Evolutionary conservation across 2,797 vertebrate species (phyloP), one percentile per base, ranked within the genome.

Genomic region (Pristis pectinata): DNA sequence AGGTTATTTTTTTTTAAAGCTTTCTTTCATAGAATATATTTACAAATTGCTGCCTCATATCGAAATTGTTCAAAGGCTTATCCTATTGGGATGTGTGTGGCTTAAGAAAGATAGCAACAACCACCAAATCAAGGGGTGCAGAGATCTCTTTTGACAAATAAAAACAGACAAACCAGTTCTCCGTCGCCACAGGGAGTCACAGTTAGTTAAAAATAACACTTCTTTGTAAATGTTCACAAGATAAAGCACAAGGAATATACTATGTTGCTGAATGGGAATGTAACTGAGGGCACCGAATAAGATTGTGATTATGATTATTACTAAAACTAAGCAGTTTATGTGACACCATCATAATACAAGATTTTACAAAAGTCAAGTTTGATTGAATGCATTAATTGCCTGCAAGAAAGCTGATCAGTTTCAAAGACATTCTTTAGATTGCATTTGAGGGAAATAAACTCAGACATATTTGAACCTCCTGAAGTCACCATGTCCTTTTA

Each of bases 21-120:
- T 44, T 70, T 93, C 61, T 93, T 93, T 93, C 92, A 94, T 56
- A 7, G 92, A 74, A 94, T 34, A 53, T n/a, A 94, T 94, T 93
- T 94, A 94, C 92, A 94, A 94, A 94, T 94, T 76, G 70, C 41
- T 94, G 92, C 41, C 92, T 94, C 70, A 76, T n/a, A 94, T 74
- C 11, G 6, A 94, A 76, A 94, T 94, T 76, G 70, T 76, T 94
- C 44, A 94, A 94, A 76, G 92, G 27, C 13, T 76, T 94, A 76
- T 74, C 92, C 92, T 34, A 49, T 94, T 76, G 92, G 92, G 92
- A 94, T 10, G 44, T 34, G 44, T 17, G 70, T 49, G 49, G 70
- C 44, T 76, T 49, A 22, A 41, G 49, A 56, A 56, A 92, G 72
- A 76, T 34, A 76, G 49, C 44, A 76, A 15, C 44, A 7, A 94